These are phyloP conservation scores for Dromas ardeola DNA, from an alignment of 2,113 vertebrate genomes.

Conservation along the genomic window DNA sequence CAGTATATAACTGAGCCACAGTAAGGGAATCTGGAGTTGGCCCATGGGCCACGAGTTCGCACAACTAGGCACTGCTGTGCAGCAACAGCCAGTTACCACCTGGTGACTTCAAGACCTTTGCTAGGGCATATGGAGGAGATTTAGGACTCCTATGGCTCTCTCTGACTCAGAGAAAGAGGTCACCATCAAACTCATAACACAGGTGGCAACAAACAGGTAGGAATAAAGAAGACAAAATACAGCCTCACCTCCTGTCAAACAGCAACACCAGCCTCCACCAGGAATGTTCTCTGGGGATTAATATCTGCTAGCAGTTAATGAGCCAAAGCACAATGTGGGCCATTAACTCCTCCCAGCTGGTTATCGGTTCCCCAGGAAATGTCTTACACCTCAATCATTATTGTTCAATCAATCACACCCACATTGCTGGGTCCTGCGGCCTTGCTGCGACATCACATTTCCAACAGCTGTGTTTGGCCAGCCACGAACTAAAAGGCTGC, in stretches of 20 bases:
- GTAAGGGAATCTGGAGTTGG: neutral
- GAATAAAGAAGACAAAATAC: neutral
- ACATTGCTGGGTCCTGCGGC: neutral
- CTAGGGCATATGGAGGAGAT: neutral
- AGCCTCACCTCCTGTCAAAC: neutral
- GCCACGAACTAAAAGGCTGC: neutral
- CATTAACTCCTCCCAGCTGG: conserved; percentile 47
- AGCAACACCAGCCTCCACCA: neutral
- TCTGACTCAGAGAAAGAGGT: neutral
- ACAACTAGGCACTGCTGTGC: neutral
- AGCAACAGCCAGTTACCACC: neutral
- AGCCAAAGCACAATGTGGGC: neutral
- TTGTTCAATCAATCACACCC: conserved; percentile 29
- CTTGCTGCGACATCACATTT: neutral
- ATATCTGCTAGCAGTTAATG: conserved; percentile 48
- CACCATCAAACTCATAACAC: neutral
- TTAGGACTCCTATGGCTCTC: neutral
- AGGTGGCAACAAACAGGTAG: neutral
- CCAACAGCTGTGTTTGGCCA: conserved; percentile 42
- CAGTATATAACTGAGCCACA: neutral
- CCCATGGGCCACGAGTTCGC: neutral
- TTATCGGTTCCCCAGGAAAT: conserved; percentile 39
- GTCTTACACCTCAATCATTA: conserved; percentile 2
- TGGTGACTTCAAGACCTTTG: neutral
- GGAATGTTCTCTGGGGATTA: conserved; percentile 30